Conservation (phyloP, 2,797 vertebrate species). For the Bradypodion ventrale region DNA sequence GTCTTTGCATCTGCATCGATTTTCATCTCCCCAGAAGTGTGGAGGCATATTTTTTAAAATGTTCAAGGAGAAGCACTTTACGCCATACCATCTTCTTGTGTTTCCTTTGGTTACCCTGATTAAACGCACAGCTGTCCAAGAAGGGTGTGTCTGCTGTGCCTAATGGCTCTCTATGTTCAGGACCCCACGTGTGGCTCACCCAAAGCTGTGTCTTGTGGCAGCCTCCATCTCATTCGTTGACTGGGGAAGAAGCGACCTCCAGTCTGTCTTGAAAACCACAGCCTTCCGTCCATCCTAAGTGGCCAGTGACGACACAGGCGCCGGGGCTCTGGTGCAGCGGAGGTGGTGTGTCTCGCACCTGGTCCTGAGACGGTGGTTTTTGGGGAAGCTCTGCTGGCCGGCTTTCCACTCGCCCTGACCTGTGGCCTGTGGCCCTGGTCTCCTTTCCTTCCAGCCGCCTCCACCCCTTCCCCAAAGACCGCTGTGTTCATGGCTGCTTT, state of each 20-base stretch:
- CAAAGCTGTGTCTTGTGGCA: background rate
- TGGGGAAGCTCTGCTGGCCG: no score
- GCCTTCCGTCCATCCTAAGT: background rate
- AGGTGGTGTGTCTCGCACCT: no score
- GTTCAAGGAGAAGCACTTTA: conserved; percentile 61
- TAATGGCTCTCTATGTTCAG: background rate
- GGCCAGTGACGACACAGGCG: no score
- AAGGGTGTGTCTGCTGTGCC: background rate
- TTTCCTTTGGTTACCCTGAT: conserved; percentile 9
- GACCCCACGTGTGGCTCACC: no score
- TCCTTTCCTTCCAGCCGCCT: background rate
- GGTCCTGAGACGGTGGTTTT: no score
- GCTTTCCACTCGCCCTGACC: background rate
- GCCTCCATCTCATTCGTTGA: background rate
- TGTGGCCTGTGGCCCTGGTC: background rate
- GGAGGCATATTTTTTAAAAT: conserved; percentile 10
- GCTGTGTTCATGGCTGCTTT: conserved; percentile 37
- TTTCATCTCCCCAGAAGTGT: conserved; percentile 71
- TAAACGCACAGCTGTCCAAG: background rate
- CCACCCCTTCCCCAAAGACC: conserved; percentile 29
- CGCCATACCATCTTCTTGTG: conserved; percentile 14
- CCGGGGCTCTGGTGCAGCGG: no score
- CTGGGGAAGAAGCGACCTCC: background rate
- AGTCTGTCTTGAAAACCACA: background rate
- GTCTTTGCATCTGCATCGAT: conserved; percentile 34